Percentiles rank a stretch among this genome's conserved stretches.
Conservation (phyloP, 2,888 invertebrate species). For the Metallyticus violacea region DNA sequence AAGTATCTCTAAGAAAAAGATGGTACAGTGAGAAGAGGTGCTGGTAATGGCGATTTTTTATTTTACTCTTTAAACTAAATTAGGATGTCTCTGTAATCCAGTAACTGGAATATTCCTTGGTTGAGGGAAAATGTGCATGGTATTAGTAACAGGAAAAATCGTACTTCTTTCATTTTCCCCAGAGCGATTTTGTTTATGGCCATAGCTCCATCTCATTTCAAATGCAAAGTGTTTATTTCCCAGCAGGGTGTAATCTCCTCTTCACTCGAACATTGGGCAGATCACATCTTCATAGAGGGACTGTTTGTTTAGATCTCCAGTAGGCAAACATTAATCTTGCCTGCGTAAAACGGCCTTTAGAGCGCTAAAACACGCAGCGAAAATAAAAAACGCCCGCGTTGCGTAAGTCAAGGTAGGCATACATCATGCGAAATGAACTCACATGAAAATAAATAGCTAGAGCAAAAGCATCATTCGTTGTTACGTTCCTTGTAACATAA, state of each 20-base stretch:
- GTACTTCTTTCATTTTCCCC: neutral
- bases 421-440: neutral
- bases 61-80: too few species aligned
- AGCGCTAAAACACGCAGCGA: neutral
- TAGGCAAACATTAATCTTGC: neutral
- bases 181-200: neutral
- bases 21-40: too few species aligned
- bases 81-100: neutral
- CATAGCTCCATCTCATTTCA: neutral
- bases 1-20: too few species aligned
- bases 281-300: neutral
- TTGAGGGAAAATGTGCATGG: neutral
- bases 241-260: neutral
- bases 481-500: too few species aligned
- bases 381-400: neutral
- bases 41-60: too few species aligned
- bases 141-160: neutral
- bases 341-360: neutral
- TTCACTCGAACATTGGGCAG: neutral
- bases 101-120: too few species aligned
- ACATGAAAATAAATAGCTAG: neutral
- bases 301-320: neutral
- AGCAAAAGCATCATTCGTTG: too few species aligned
- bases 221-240: neutral
- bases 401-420: neutral